Percentiles rank a stretch among this genome's conserved stretches.
Evolutionary conservation across 2,888 invertebrate genomes (phyloP).

Genomic region (Cotesia congregata): DNA sequence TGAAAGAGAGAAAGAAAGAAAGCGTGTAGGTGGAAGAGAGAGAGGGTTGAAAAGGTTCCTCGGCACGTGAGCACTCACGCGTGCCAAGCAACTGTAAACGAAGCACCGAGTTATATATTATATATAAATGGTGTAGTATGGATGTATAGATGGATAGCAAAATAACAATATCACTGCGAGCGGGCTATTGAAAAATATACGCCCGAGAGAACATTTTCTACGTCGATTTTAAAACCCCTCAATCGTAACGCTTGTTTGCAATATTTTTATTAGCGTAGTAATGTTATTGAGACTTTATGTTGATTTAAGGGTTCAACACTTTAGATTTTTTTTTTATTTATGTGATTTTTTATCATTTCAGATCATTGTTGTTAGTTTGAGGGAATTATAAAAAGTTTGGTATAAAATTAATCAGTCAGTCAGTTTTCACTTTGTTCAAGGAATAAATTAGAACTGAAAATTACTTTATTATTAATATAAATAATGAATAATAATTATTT

Average conservation of each 20-base stretch:
- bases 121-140: not conserved
- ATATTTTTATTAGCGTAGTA: not conserved
- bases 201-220: not conserved
- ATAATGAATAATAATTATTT: too few species aligned
- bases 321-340: not conserved
- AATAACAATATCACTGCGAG: not conserved
- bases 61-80: slow-evolving; percentile 40
- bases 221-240: not conserved
- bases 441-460: too few species aligned
- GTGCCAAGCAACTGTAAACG: slow-evolving; percentile 33
- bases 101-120: not conserved
- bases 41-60: slow-evolving; percentile 25
- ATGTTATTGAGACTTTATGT: not conserved
- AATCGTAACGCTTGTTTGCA: not conserved
- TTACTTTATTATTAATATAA: too few species aligned
- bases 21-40: not conserved
- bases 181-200: not conserved
- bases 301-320: not conserved
- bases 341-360: too few species aligned
- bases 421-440: too few species aligned
- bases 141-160: not conserved
- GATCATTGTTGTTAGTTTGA: too few species aligned
- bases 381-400: too few species aligned
- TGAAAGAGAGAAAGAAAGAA: not conserved
- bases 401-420: too few species aligned